Conservation (phyloP, 35 echinoderm and acorn worm species). For the Diadema setosum region DNA sequence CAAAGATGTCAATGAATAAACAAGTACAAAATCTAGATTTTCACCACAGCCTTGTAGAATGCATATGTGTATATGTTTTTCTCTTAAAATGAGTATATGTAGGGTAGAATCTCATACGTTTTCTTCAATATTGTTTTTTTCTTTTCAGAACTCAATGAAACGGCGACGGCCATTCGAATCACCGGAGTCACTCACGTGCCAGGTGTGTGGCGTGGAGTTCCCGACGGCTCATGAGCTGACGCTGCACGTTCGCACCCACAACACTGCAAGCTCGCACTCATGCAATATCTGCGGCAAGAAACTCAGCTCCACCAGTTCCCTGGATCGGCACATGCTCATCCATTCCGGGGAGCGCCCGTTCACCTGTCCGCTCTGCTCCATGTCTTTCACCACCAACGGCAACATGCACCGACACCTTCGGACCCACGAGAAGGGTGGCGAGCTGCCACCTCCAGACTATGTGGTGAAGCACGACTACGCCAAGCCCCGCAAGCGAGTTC, state of each 20-base stretch:
- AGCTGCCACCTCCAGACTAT: slow-evolving; percentile 16
- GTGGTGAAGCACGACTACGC: slow-evolving; percentile 12
- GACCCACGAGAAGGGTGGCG: slow-evolving; percentile 82
- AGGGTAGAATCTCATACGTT: too few species aligned
- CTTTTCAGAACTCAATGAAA: slow-evolving; percentile 53
- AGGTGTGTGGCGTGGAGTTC: slow-evolving; percentile 62
- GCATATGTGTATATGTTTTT: too few species aligned
- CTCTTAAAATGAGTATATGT: too few species aligned
- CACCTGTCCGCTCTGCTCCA: slow-evolving; percentile 79
- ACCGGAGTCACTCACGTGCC: slow-evolving; percentile 66
- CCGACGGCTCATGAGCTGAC: slow-evolving; percentile 73
- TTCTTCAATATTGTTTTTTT: too few species aligned
- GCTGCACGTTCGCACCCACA: slow-evolving; percentile 80
- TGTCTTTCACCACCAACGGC: slow-evolving; percentile 97
- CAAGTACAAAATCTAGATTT: too few species aligned
- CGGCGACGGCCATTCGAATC: slow-evolving; percentile 75
- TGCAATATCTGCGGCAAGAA: slow-evolving; percentile 95
- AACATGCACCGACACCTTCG: slow-evolving; percentile 95
- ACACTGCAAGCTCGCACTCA: slow-evolving; percentile 55
- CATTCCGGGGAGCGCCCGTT: slow-evolving; percentile 96
- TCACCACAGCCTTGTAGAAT: too few species aligned
- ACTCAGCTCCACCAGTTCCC: slow-evolving; percentile 87
- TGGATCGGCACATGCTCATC: slow-evolving; percentile 98
- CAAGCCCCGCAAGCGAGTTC: slow-evolving; percentile 50
- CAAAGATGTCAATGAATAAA: too few species aligned